These are phyloP conservation scores for Danaus chrysippus DNA, from an alignment of 2,888 invertebrate species.

Conservation along the genomic window DNA sequence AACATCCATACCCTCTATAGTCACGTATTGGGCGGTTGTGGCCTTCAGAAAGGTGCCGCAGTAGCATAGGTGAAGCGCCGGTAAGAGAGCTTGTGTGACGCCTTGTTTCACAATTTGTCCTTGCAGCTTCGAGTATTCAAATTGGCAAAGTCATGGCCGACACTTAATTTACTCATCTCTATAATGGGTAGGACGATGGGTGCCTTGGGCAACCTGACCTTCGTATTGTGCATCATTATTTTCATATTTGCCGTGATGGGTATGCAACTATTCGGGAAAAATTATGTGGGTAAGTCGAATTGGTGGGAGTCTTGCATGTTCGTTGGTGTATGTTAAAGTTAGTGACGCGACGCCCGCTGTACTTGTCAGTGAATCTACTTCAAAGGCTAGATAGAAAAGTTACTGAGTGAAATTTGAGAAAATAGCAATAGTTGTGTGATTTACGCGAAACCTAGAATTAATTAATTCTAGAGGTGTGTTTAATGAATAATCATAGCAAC, in stretches of 20 bases:
- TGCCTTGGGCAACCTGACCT: conserved; percentile 96
- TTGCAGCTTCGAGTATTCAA: conserved; percentile 96
- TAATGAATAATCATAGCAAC: conserved; percentile 15
- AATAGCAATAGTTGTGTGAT: conserved; percentile 15
- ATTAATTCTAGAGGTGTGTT: conserved; percentile 2
- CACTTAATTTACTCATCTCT: conserved; percentile 95
- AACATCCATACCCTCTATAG: conserved; percentile 11
- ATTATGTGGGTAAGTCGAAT: conserved; percentile 88
- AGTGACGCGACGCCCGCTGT: conserved; percentile 56
- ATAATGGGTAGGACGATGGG: conserved; percentile 98
- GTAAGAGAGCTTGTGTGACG: conserved; percentile 78
- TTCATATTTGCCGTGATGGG: conserved; percentile 99
- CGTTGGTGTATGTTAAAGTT: conserved; percentile 73
- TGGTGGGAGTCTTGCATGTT: conserved; percentile 78
- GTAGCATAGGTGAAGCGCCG: conserved; percentile 80
- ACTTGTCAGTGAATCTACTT: conserved; percentile 53
- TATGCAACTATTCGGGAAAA: conserved; percentile 96
- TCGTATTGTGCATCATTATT: conserved; percentile 97
- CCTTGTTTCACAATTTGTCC: conserved; percentile 78
- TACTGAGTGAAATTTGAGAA: conserved; percentile 14
- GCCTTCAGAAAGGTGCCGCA: conserved; percentile 56
- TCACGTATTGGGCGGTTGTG: conserved; percentile 51
- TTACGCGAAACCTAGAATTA: neutral
- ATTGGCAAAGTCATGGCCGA: conserved; percentile 97
- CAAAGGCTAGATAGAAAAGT: conserved; percentile 30